Evolutionary conservation across 2,113 vertebrate species (phyloP).

Genomic region (Cromileptes altivelis): DNA sequence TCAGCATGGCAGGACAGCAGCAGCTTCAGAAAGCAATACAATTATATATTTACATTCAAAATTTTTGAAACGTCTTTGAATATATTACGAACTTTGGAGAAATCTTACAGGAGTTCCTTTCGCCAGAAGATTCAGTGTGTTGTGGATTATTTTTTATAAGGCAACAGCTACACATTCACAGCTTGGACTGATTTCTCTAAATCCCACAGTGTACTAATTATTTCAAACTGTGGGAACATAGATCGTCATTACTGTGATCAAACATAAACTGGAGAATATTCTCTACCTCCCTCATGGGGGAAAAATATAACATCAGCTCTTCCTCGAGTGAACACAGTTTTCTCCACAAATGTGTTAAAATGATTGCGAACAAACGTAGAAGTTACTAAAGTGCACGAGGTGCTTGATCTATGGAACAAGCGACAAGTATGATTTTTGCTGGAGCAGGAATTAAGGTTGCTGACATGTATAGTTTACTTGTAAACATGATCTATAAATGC

Average conservation of each 20-base stretch:
- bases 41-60: conserved; percentile 76
- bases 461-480: conserved; percentile 54
- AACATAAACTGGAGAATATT: conserved; percentile 26
- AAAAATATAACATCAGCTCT: conserved; percentile 20
- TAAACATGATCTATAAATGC: conserved; percentile 73
- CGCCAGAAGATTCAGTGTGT: conserved; percentile 65
- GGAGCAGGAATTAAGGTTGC: conserved; percentile 54
- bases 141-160: conserved; percentile 71
- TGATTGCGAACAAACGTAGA: conserved; percentile 45
- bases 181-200: conserved; percentile 58
- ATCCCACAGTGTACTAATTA: conserved; percentile 15
- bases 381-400: conserved; percentile 78
- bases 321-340: conserved; percentile 41
- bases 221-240: not conserved
- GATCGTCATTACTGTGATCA: conserved; percentile 36
- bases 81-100: conserved; percentile 68
- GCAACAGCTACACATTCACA: conserved; percentile 80
- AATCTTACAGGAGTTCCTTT: conserved; percentile 48
- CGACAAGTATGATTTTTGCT: conserved; percentile 41
- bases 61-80: conserved; percentile 54
- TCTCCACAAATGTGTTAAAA: conserved; percentile 42
- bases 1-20: conserved; percentile 83
- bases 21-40: conserved; percentile 79
- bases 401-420: conserved; percentile 69
- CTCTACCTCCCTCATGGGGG: conserved; percentile 10